A percentile compares a stretch with the other conserved stretches of the same genome.
Conservation (phyloP, 2,797 vertebrate genomes). For the Poecilia gillii region DNA sequence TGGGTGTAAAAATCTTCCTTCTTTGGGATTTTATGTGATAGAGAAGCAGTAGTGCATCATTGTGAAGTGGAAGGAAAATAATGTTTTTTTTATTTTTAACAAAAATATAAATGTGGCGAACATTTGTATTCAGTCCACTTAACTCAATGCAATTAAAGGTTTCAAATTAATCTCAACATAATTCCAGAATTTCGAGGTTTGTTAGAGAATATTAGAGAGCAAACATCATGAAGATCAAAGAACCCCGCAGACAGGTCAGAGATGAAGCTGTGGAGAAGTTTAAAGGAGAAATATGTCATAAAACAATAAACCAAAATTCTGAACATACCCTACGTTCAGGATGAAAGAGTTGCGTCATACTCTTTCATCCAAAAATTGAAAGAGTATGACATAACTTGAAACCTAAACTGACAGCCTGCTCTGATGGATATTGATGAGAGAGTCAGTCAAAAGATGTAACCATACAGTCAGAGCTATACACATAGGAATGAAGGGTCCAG, state of each 20-base stretch:
- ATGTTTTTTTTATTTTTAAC: neutral
- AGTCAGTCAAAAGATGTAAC: neutral
- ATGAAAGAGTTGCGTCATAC: too few species aligned
- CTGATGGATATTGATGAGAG: neutral
- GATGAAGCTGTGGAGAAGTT: neutral
- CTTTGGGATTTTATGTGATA: neutral
- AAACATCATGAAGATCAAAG: neutral
- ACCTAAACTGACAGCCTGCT: neutral
- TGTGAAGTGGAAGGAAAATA: neutral
- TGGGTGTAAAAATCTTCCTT: slow-evolving; percentile 32
- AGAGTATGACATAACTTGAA: neutral
- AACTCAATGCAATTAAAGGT: neutral
- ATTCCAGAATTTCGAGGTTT: neutral
- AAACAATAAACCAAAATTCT: neutral
- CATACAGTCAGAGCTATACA: neutral
- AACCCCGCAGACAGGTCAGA: neutral
- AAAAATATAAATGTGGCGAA: neutral
- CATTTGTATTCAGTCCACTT: neutral
- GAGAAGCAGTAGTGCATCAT: neutral
- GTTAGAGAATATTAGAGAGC: neutral
- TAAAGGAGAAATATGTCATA: neutral
- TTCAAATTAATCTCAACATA: neutral
- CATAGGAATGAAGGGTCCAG: neutral
- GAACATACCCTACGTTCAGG: neutral
- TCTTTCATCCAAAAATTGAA: neutral